Conservation (phyloP, 2,113 vertebrate genomes). For the Microcebus tavaratra region DNA sequence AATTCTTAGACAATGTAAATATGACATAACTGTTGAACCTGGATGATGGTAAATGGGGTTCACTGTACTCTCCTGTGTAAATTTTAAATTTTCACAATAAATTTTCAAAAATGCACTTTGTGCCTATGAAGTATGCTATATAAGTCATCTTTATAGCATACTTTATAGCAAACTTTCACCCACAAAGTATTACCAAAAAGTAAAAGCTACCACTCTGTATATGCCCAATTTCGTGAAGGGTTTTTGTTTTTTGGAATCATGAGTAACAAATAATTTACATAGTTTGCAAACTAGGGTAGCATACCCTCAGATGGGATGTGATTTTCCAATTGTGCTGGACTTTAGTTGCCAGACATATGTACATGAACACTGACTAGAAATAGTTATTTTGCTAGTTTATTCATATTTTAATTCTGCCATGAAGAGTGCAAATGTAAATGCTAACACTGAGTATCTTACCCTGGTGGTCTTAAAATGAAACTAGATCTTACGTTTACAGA, state of each 20-base stretch:
- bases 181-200: background rate
- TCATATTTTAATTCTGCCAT: conserved; percentile 22
- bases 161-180: background rate
- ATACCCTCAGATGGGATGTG: background rate
- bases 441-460: background rate
- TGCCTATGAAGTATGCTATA: background rate
- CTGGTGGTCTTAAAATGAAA: conserved; percentile 24
- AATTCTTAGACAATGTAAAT: background rate
- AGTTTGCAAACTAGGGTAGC: background rate
- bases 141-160: background rate
- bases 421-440: background rate
- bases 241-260: background rate
- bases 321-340: background rate
- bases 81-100: conserved; percentile 14
- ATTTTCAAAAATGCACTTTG: background rate
- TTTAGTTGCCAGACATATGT: background rate
- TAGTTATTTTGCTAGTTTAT: background rate
- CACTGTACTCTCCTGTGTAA: background rate
- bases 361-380: background rate
- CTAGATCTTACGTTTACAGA: background rate
- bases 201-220: background rate
- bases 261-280: background rate
- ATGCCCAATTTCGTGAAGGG: background rate
- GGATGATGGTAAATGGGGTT: background rate
- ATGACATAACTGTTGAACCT: background rate